phyloP scores from a whole-genome alignment of 2,797 vertebrate genomes.

The Karalla daura region DNA sequence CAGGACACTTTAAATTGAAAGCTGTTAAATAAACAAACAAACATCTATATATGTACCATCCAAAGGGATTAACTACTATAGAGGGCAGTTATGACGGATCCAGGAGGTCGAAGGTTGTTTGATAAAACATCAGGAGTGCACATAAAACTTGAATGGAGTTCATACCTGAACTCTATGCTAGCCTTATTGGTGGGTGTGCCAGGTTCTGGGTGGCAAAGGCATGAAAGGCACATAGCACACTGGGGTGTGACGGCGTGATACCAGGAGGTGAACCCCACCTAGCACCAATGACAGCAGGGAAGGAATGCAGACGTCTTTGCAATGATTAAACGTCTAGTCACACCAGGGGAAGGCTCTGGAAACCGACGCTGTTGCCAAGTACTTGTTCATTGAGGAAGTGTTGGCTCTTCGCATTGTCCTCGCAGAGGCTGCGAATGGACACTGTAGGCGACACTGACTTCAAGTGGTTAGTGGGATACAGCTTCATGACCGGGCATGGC shows the following conservation, averaged over 20 bases:
- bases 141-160: neutral
- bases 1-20: too few species aligned
- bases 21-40: too few species aligned
- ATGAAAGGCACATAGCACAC: constrained; percentile 64
- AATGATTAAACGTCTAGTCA: neutral
- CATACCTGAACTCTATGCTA: constrained; percentile 5
- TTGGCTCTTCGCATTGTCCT: too few species aligned
- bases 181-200: constrained; percentile 57
- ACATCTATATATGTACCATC: too few species aligned
- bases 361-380: too few species aligned
- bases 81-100: neutral
- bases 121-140: neutral
- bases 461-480: too few species aligned
- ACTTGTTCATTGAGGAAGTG: too few species aligned
- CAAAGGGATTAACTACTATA: neutral
- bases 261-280: constrained; percentile 41
- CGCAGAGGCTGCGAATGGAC: too few species aligned
- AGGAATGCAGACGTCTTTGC: constrained; percentile 58
- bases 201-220: constrained; percentile 30
- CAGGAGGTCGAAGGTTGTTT: neutral
- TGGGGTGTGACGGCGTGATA: constrained; percentile 61
- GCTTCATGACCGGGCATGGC: neutral
- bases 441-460: too few species aligned
- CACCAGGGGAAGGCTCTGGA: neutral
- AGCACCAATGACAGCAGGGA: neutral